A percentile compares a stretch with the other conserved stretches of the same genome.
Evolutionary conservation across 2,888 invertebrate genomes (phyloP).

Genomic region (Prosopocoilus inquinatus): DNA sequence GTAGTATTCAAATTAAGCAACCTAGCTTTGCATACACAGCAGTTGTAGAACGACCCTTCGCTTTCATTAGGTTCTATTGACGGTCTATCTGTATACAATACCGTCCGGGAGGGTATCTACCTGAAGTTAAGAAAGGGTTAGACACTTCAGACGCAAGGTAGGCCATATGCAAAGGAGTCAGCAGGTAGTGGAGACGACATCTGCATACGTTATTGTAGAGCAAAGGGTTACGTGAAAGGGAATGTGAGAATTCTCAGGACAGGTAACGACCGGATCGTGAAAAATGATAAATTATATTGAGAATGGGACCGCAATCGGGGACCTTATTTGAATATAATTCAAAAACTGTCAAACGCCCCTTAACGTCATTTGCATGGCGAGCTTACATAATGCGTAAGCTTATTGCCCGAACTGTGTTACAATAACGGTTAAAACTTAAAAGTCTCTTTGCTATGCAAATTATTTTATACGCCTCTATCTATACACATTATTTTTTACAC

Average conservation of each 20-base stretch:
- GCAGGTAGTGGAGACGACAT: conserved; percentile 47
- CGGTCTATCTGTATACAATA: conserved; percentile 31
- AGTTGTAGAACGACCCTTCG: conserved; percentile 31
- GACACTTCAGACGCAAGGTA: conserved; percentile 32
- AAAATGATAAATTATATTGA: conserved; percentile 46
- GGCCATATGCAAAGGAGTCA: conserved; percentile 46
- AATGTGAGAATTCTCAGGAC: conserved; percentile 29
- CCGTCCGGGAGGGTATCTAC: conserved; percentile 29
- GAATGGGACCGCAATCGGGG: conserved; percentile 38
- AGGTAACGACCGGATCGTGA: conserved; percentile 45
- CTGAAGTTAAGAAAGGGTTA: conserved; percentile 33
- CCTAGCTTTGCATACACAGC: conserved; percentile 30
- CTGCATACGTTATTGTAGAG: conserved; percentile 34
- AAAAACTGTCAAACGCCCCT: conserved; percentile 49
- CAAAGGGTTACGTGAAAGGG: conserved; percentile 18
- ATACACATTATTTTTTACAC: conserved; percentile 6
- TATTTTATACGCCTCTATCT: conserved; percentile 1
- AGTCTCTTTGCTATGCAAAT: conserved; percentile 20
- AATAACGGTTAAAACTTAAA: conserved; percentile 18
- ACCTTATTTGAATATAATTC: conserved; percentile 50
- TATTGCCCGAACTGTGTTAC: conserved; percentile 10
- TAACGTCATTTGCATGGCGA: conserved; percentile 46
- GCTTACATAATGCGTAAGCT: conserved; percentile 16
- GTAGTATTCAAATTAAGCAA: conserved; percentile 35
- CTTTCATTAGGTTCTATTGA: conserved; percentile 35